Base-by-base conservation (phyloP, 2,113 vertebrate species). In the Nannobrachium achirus region DNA sequence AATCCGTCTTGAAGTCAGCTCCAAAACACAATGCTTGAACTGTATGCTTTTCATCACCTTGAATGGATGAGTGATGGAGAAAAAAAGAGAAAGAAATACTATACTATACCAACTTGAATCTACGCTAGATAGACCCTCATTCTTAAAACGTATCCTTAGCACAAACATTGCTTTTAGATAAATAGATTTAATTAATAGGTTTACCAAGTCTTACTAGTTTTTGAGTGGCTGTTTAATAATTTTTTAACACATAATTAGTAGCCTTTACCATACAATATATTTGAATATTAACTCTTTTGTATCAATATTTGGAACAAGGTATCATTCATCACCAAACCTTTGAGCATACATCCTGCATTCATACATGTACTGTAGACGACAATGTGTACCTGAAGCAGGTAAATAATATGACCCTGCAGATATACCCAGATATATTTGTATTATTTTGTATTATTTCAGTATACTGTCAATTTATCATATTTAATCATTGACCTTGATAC, bases 1-100 rank as follows among this genome's bases (percentile, higher is more conserved):
- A 72, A 90, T 87, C 79, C 40, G 51, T 88, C 83, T 87, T 83
- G 8, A 56, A 74, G 63, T 73, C 67, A 66, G 69, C 74, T 82
- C 67, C 67, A 39, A 66, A 80, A 76, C 16, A 80, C 73, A 76
- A 53, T 58, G 71, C 75, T 19, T 0, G 6, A 25, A 68, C 75
- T 81, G 75, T 82, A 73, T 73, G 70, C 80, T 73, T 81, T 86
- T 85, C 75, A 81, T 79, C 76, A 81, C 66, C 8, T 57, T 69
- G 60, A 81, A 81, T 71, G 63, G 49, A 76, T 64, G 46, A 56
- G 66, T 68, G 73, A 79, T 71, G 38, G 55, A 49, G 20, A 8
- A 33, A 64, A 67, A 73, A 59, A 42, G 25, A 33, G 6, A 5
- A 46, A 46, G 44, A 46, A 11, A 46, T 11, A 46, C 14, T 46